A percentile compares a stretch with the other conserved stretches of the same genome.
phyloP scores from a whole-genome alignment of 1,140 invertebrate genomes.

The Drosophila sproati region DNA sequence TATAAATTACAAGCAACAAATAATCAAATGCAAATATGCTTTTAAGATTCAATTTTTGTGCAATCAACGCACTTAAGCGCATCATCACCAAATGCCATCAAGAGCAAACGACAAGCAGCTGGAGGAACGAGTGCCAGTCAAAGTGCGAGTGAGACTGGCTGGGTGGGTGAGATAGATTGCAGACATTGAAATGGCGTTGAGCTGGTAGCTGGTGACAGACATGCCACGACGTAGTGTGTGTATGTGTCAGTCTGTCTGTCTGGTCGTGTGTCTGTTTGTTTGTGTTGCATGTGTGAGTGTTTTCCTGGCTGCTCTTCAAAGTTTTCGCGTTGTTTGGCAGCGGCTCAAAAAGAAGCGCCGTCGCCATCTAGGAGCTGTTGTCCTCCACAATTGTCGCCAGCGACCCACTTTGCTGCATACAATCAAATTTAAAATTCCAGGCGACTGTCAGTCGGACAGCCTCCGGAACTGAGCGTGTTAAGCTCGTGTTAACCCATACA shows the following conservation, averaged over 20 bases:
- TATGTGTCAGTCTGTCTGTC: constrained; percentile 10
- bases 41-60: constrained; percentile 78
- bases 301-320: constrained; percentile 37
- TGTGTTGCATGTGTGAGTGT: constrained; percentile 3
- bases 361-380: constrained; percentile 9
- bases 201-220: constrained; percentile 35
- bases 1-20: constrained; percentile 78
- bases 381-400: constrained; percentile 14
- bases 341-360: constrained; percentile 5
- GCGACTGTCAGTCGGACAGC: constrained; percentile 17
- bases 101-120: constrained; percentile 4
- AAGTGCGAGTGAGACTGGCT: background rate
- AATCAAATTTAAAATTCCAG: constrained; percentile 34
- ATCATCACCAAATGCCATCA: constrained; percentile 29
- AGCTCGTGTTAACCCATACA: constrained; percentile 10
- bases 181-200: constrained; percentile 46
- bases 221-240: constrained; percentile 10
- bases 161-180: constrained; percentile 36
- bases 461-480: background rate
- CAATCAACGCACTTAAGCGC: constrained; percentile 64
- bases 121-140: background rate
- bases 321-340: constrained; percentile 48
- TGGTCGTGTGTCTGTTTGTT: background rate
- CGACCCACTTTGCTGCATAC: constrained; percentile 1
- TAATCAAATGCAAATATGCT: constrained; percentile 81